A percentile compares a stretch with the other conserved stretches of the same genome.
Conservation (phyloP, 2,888 invertebrate species). For the Xylocampa areola region DNA sequence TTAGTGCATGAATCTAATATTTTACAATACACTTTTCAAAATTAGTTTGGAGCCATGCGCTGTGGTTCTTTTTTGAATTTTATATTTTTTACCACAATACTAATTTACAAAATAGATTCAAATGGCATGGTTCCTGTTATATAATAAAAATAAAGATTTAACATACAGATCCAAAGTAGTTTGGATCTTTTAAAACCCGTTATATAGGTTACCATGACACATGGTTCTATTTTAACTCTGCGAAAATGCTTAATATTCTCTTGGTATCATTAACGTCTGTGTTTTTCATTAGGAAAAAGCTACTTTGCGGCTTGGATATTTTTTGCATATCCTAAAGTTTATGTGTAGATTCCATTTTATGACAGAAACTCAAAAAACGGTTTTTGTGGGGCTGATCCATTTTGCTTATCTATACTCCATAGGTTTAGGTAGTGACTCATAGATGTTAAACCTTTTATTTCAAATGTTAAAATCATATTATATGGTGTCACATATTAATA, state of each 20-base stretch:
- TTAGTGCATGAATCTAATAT: constrained; percentile 7
- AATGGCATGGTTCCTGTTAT: constrained; percentile 6
- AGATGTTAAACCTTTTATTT: too few relatives aligned
- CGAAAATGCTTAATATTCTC: constrained; percentile 10
- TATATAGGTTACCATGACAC: constrained; percentile 10
- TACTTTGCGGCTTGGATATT: constrained; percentile 14
- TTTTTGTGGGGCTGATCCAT: constrained; percentile 5
- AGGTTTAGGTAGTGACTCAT: too few relatives aligned
- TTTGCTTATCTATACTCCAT: neutral
- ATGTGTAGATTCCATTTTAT: constrained; percentile 11
- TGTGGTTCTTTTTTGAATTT: constrained; percentile 3
- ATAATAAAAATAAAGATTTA: constrained; percentile 10
- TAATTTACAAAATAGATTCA: constrained; percentile 4
- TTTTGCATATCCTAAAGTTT: constrained; percentile 7
- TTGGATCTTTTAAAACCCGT: constrained; percentile 9
- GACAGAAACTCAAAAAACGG: constrained; percentile 8
- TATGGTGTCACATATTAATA: too few relatives aligned
- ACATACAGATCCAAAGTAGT: constrained; percentile 11
- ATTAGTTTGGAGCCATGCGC: neutral
- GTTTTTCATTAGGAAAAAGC: constrained; percentile 12
- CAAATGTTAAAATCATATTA: too few relatives aligned
- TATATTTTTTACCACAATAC: constrained; percentile 6
- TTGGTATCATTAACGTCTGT: constrained; percentile 16
- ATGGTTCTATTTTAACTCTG: constrained; percentile 21
- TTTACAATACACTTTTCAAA: constrained; percentile 3